Base-by-base conservation (phyloP, 2,888 invertebrate genomes). In the Thysanoteuthis rhombus region DNA sequence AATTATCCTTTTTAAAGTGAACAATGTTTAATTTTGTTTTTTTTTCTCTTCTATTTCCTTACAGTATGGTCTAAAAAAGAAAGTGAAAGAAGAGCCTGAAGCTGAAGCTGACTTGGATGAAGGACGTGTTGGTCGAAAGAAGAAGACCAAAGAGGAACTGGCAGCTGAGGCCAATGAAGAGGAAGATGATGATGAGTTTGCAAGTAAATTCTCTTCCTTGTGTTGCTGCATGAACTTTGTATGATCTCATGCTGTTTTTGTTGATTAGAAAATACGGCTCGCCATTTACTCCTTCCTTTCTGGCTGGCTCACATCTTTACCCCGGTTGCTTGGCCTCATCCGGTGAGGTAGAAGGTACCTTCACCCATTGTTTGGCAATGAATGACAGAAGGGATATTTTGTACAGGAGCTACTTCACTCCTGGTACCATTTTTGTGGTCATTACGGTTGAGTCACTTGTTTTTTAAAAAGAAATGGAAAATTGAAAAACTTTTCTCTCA, bases 61-160 rank as follows among this genome's bases (percentile, higher is more conserved):
- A 58, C 98, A 99, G 99, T 99, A 99, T 97, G 99, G 99, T 97
- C 99, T 99, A 97, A 99, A 99, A 97, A 99, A 99, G 98, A 99
- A 99, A 97, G 99, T 92, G 1, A 92, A 99, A 97, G 96, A 96
- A 47, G 95, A 96, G 75, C 95, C 95, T 10, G 96, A 95, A 52
- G 94, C 95, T 90, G 96, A 96, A 92, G 95, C 95, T 0, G 94
- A 95, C 52, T 93, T 94, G 93, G 95, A 94, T 89, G 97, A 97
- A 12, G 96, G 97, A 0, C 95, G 97, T 52, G 98, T 99, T 96
- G 99, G 99, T 98, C 98, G 99, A 97, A 99, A 99, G 98, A 99
- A 99, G 98, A 99, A 99, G 97, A 99, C 99, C 94, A 99, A 99
- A 1, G 99, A 99, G 97, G 99, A 99, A 97, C 97, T 99, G 96